Evolutionary conservation across 2,888 invertebrate species (phyloP), one percentile per base, ranked within the genome.

Genomic region (Cheilosia impressa): DNA sequence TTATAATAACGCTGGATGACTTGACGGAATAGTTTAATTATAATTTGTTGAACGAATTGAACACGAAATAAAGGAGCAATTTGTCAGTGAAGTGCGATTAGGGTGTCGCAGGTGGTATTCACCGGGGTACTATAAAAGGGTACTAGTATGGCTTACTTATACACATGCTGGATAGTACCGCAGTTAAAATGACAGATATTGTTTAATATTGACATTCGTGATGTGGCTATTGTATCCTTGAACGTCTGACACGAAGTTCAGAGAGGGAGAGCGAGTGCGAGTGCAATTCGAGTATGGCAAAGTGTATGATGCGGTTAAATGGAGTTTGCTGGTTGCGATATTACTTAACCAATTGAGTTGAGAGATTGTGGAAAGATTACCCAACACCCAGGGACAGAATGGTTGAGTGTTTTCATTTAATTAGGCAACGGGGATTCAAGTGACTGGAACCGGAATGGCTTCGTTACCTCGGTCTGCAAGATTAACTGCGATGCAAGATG

Each of bases 1-100:
- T 52, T 53, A 52, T 52, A 76, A 81, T 81, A 58, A 77, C 71
- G 52, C 58, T 62, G 58, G 60, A 77, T 77, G 81, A 71, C 77
- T 71, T 55, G 71, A 77, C 60, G 71, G 77, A 77, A 72, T 77
- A 66, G 77, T 65, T 72, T 72, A 82, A 82, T 82, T 82, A 78
- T 82, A 78, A 77, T 66, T 77, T 52, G 66, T 47, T 77, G 58
- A 60, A 55, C 22, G 65, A 66, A 47, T 58, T 24, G 60, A 72
- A 66, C 77, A 66, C 34, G 60, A 60, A 53, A 71, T 60, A 66
- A 77, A 77, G 60, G 66, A 77, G 60, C 77, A 66, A 72, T 72
- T 66, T 55, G 71, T 76, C 77, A 72, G 53, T 38, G 43, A 34
- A 58, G 57, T 34, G 45, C 38, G 31, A 57, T 65, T 69, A 55